phyloP scores from a whole-genome alignment of 2,113 vertebrate genomes.

The Balaeniceps rex region DNA sequence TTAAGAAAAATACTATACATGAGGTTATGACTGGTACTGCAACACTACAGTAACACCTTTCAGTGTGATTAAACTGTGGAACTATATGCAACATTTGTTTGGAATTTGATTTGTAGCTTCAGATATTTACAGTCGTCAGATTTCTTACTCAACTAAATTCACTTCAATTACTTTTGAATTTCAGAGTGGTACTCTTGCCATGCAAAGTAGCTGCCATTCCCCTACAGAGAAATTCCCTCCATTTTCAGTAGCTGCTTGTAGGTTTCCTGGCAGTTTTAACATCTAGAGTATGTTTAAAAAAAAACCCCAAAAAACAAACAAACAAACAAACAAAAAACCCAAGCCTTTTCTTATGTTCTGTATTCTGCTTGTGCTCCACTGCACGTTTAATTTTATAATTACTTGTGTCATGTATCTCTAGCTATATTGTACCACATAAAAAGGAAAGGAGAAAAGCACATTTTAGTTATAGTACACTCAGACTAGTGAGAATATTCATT shows the following conservation, averaged over 20 bases:
- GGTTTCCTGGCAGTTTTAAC: conserved; percentile 70
- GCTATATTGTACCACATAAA: not conserved
- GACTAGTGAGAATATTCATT: not conserved
- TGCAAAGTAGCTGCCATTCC: conserved; percentile 80
- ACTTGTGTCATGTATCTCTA: not conserved
- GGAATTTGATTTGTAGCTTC: not conserved
- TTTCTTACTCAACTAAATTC: not conserved
- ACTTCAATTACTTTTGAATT: conserved; percentile 73
- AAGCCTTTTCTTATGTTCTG: not conserved
- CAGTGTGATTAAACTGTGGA: not conserved
- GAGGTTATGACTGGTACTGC: not conserved
- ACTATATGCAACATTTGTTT: not conserved
- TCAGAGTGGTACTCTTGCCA: conserved; percentile 79
- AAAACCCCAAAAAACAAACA: no score
- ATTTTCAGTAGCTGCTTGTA: conserved; percentile 74
- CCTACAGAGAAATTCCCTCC: conserved; percentile 86
- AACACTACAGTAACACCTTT: not conserved
- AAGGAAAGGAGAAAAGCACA: not conserved
- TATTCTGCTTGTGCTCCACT: not conserved
- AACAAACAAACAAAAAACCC: not conserved
- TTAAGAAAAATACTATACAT: not conserved
- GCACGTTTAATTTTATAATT: not conserved
- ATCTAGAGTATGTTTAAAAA: conserved; percentile 54
- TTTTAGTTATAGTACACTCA: not conserved
- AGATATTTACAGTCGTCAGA: not conserved